Conservation (phyloP, 1,140 invertebrate genomes). For the Lordiphosa mommai region DNA sequence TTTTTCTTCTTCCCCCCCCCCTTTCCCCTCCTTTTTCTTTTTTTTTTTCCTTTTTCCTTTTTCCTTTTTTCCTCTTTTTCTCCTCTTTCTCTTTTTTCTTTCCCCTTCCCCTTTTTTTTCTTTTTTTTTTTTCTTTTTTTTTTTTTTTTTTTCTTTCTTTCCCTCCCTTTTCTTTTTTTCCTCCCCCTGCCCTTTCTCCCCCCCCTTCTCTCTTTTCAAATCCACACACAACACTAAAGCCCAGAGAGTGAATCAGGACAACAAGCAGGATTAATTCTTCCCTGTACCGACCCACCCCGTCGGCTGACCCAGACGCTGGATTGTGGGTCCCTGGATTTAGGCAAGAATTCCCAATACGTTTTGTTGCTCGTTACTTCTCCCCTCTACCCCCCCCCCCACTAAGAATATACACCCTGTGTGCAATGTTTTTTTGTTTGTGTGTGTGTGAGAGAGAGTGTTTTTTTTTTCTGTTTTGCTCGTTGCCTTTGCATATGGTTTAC, state of each 20-base stretch:
- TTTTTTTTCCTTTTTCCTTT: too few relatives aligned
- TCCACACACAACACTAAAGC: conserved; percentile 5
- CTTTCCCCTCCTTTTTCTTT: too few relatives aligned
- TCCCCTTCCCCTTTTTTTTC: too few relatives aligned
- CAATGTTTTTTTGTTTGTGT: conserved; percentile 9
- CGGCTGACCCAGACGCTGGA: neutral
- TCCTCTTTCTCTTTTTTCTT: too few relatives aligned
- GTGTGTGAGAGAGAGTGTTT: conserved; percentile 10
- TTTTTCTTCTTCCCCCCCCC: too few relatives aligned
- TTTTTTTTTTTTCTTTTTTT: too few relatives aligned
- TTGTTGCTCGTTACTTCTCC: conserved; percentile 72
- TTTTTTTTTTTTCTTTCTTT: too few relatives aligned
- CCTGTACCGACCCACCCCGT: neutral
- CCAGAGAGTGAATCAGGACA: conserved; percentile 20
- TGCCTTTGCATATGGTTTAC: conserved; percentile 33
- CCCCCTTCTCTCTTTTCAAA: too few relatives aligned
- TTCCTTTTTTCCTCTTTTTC: too few relatives aligned
- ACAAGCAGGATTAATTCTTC: conserved; percentile 1
- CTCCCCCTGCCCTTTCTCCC: too few relatives aligned
- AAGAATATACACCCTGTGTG: conserved; percentile 64
- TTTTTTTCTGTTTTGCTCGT: conserved; percentile 8
- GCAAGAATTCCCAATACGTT: conserved; percentile 69
- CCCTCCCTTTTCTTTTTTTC: too few relatives aligned
- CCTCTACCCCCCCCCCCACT: too few relatives aligned
- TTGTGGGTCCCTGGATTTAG: conserved; percentile 47